phyloP scores from a whole-genome alignment of 2,797 vertebrate species.

The Babyrousa celebensis region DNA sequence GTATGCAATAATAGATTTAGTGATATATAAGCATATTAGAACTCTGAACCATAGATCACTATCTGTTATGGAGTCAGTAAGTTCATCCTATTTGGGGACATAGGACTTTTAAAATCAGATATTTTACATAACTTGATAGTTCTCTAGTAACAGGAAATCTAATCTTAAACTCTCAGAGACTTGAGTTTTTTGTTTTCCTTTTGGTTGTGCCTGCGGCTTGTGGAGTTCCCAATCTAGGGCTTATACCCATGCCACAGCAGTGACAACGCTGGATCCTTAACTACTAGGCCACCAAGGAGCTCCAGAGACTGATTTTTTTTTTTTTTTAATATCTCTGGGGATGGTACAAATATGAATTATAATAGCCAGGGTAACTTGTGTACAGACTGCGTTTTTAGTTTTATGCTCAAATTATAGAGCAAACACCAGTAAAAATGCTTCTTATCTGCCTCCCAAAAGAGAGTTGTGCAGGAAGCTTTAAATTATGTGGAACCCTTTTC shows the following conservation, averaged over 20 bases:
- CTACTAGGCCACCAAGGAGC: too few species aligned
- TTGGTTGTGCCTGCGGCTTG: neutral
- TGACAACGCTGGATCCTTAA: too few species aligned
- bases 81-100: neutral
- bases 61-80: neutral
- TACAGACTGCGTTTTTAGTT: neutral
- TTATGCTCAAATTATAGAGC: constrained; percentile 34
- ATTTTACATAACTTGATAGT: constrained; percentile 4
- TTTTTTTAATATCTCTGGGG: neutral
- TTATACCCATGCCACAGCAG: too few species aligned
- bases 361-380: neutral
- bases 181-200: neutral
- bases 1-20: neutral
- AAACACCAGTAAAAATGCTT: constrained; percentile 8
- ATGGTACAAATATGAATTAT: constrained; percentile 3
- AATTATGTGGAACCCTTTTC: constrained; percentile 48
- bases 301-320: too few species aligned
- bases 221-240: too few species aligned
- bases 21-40: constrained; percentile 25
- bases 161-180: neutral
- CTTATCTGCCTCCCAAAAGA: neutral
- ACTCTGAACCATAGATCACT: neutral
- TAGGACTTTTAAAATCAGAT: neutral
- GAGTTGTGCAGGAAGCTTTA: neutral
- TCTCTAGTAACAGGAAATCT: neutral